Conservation (phyloP, 2,888 invertebrate species). For the Zaprionus obscuricornis region DNA sequence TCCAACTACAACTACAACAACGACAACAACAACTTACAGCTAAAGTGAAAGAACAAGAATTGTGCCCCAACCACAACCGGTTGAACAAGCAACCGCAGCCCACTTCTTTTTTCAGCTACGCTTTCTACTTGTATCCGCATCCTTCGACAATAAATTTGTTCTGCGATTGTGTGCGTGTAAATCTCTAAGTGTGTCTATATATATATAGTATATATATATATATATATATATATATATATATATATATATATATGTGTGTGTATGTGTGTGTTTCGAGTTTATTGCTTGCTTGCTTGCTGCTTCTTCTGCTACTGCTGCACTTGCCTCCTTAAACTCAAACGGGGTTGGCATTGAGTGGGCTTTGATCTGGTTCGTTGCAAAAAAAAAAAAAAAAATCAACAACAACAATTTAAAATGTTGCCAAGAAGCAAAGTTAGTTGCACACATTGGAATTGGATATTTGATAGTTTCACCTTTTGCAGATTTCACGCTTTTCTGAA, state of each 20-base stretch:
- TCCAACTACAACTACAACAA: too few relatives aligned
- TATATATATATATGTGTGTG: conserved; percentile 1
- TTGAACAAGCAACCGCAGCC: conserved; percentile 43
- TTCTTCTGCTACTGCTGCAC: conserved; percentile 26
- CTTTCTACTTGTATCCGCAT: conserved; percentile 55
- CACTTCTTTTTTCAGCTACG: conserved; percentile 45
- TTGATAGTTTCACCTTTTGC: conserved; percentile 6
- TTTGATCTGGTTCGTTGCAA: conserved; percentile 19
- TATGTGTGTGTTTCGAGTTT: conserved; percentile 18
- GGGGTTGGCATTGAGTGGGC: conserved; percentile 13
- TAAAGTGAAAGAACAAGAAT: conserved; percentile 30
- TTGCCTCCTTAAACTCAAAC: conserved; percentile 21
- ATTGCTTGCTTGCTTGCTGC: too few relatives aligned
- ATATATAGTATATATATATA: conserved; percentile 7
- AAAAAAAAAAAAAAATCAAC: too few relatives aligned
- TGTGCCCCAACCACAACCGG: conserved; percentile 42
- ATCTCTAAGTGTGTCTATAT: too few relatives aligned
- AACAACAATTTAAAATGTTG: too few relatives aligned
- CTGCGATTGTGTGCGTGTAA: too few relatives aligned
- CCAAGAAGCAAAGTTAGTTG: conserved; percentile 2
- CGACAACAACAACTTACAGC: not conserved
- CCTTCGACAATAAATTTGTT: too few relatives aligned
- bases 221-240: conserved; percentile 14
- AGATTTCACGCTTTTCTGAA: not conserved
- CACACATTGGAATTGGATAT: too few relatives aligned